Evolutionary conservation across 2,113 vertebrate species (phyloP).

Genomic region (Nansenia antarctica): DNA sequence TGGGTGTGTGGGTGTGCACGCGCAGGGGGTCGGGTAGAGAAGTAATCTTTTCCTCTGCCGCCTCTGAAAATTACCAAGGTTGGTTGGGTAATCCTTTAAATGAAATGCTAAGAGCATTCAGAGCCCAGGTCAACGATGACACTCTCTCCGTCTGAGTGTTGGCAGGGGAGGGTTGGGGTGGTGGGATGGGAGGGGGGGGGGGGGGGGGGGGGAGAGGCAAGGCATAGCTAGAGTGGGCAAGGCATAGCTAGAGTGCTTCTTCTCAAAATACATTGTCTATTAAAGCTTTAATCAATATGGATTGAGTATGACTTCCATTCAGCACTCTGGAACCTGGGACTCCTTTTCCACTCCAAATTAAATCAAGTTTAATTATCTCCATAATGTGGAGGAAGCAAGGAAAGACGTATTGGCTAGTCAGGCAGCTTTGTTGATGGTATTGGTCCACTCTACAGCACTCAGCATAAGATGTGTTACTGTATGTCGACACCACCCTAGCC

Average conservation of each 20-base stretch:
- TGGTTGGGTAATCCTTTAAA: slow-evolving; percentile 21
- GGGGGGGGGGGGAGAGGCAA: not conserved
- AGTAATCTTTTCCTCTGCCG: slow-evolving; percentile 24
- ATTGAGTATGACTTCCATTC: slow-evolving; percentile 8
- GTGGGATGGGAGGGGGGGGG: not conserved
- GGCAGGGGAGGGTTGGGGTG: not conserved
- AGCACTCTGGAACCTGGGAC: slow-evolving; percentile 5
- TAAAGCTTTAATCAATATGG: slow-evolving; percentile 11
- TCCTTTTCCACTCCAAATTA: slow-evolving; percentile 20
- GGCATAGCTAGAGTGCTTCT: not conserved
- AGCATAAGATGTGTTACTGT: not conserved
- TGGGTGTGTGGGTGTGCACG: too few relatives aligned
- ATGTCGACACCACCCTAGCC: not conserved
- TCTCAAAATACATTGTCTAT: not conserved
- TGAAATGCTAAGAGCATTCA: slow-evolving; percentile 15
- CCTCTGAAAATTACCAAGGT: slow-evolving; percentile 10
- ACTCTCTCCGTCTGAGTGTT: slow-evolving; percentile 2
- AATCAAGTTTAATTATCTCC: slow-evolving; percentile 39
- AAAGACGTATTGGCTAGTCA: slow-evolving; percentile 7
- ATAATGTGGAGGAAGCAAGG: slow-evolving; percentile 12
- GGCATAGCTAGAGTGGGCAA: not conserved
- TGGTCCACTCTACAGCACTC: slow-evolving; percentile 1
- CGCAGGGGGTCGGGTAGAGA: too few relatives aligned
- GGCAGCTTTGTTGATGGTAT: slow-evolving; percentile 8
- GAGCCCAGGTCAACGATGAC: not conserved